Evolutionary conservation across 2,888 invertebrate genomes (phyloP).

Genomic region (Allygus modestus): DNA sequence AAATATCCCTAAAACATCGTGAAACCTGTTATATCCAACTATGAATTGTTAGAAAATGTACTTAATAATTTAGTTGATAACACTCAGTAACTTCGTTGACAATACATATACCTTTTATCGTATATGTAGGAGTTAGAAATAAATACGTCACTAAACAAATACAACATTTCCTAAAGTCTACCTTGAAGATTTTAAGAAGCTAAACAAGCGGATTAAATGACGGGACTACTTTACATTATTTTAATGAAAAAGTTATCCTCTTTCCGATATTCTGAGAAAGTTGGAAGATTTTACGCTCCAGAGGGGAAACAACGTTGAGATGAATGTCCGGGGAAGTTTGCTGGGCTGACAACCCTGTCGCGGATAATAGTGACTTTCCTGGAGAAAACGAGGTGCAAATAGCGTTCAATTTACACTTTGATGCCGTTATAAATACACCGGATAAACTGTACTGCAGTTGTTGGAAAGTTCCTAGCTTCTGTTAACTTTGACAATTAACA

Average conservation of each 20-base stretch:
- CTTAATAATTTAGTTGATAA: no score
- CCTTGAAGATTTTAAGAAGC: no score
- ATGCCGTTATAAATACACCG: background rate
- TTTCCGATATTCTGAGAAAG: background rate
- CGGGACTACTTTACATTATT: background rate
- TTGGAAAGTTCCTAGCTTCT: background rate
- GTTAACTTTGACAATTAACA: background rate
- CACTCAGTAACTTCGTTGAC: no score
- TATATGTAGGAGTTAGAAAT: no score
- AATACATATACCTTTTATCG: no score
- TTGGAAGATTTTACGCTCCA: conserved; percentile 26
- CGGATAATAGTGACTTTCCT: background rate
- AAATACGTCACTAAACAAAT: no score
- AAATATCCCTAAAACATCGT: no score
- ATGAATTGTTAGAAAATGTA: no score
- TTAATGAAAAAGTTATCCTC: background rate
- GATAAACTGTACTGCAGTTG: background rate
- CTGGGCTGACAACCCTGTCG: background rate
- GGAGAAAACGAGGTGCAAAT: conserved; percentile 26
- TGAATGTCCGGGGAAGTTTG: conserved; percentile 1
- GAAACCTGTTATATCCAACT: no score
- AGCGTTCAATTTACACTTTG: conserved; percentile 8
- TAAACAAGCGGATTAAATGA: background rate
- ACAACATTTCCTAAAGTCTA: no score
- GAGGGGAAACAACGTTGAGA: background rate